Percentiles rank a stretch among this genome's conserved stretches.
These are phyloP conservation scores for Drosophila gaucha DNA, from an alignment of 2,888 invertebrate species.

Conservation along the genomic window DNA sequence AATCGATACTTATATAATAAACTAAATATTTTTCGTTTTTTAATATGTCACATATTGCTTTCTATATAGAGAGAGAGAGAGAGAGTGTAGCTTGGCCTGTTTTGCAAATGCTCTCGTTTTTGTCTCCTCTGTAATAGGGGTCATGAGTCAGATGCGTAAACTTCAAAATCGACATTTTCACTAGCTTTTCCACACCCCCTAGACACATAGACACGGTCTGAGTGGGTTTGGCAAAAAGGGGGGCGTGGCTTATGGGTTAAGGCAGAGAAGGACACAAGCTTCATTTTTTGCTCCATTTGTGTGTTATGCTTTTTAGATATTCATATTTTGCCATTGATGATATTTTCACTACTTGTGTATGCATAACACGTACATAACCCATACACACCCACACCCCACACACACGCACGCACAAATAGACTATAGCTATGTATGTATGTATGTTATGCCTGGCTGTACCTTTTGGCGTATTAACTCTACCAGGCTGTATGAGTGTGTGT, in stretches of 20 bases:
- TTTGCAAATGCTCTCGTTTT: slow-evolving; percentile 20
- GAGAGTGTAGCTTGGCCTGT: slow-evolving; percentile 28
- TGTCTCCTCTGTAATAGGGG: slow-evolving; percentile 17
- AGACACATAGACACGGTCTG: slow-evolving; percentile 1
- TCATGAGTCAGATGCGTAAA: slow-evolving; percentile 48
- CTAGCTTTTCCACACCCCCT: slow-evolving; percentile 50
- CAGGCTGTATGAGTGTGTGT: slow-evolving; percentile 30
- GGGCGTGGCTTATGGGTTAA: neutral
- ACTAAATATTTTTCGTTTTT: too few relatives aligned
- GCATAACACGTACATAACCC: slow-evolving; percentile 72
- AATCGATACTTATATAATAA: too few relatives aligned
- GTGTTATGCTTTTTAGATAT: slow-evolving; percentile 79
- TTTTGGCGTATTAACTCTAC: slow-evolving; percentile 60
- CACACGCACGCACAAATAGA: slow-evolving; percentile 26
- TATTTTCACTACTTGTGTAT: slow-evolving; percentile 79
- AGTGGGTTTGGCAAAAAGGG: neutral
- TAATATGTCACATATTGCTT: too few relatives aligned
- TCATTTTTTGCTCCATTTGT: slow-evolving; percentile 63
- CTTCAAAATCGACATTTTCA: slow-evolving; percentile 73
- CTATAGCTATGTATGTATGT: slow-evolving; percentile 21
- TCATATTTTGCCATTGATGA: slow-evolving; percentile 79
- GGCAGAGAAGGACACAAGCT: slow-evolving; percentile 40
- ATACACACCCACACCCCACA: slow-evolving; percentile 17
- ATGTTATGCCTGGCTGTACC: slow-evolving; percentile 37
- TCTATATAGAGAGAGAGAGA: too few relatives aligned